Evolutionary conservation across 2,797 vertebrate genomes (phyloP), one percentile per base, ranked within the genome.

Genomic region (Picus viridis): DNA sequence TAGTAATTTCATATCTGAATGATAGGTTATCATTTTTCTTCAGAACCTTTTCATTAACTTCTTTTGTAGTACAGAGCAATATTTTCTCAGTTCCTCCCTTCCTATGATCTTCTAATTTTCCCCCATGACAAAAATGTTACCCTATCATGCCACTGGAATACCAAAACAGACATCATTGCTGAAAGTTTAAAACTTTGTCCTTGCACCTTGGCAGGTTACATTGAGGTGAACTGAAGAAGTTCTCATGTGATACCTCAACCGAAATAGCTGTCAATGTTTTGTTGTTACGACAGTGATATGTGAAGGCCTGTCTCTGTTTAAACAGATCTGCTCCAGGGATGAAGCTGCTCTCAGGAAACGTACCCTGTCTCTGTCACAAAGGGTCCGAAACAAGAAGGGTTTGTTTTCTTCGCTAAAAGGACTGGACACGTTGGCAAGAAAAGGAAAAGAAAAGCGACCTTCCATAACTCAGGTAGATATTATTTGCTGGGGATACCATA

Each of bases 321-420:
- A 92, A 94, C 63, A 99, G 99, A 98, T 99, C 88, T 99, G 99
- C 86, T 99, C 99, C 80, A 98, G 99, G 93, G 98, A 99, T 71
- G 99, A 99, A 94, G 97, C 98, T 78, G 98, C 98, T 24, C 97
- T 99, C 77, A 98, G 99, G 94, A 98, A 98, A 88, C 98, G 99
- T 83, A 99, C 98, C 0, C 87, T 99, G 57, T 99, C 99, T 32
- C 93, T 99, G 90, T 98, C 98, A 5, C 98, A 98, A 95, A 97
- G 95, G n/a, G 97, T 97, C 41, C 97, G 97, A 80, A 95, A 93
- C 92, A 99, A 99, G 97, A 98, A 98, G 96, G 98, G 99, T 70
- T 97, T 99, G 19, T 99, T 99, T 97, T 99, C 99, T 39, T 99
- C 99, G 0, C 97, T 99, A 5, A 99, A 99, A 97, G 99, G 98